Percentiles rank a stretch among this genome's conserved stretches.
Evolutionary conservation across 2,888 invertebrate genomes (phyloP).

Genomic region (Incurvaria masculella): DNA sequence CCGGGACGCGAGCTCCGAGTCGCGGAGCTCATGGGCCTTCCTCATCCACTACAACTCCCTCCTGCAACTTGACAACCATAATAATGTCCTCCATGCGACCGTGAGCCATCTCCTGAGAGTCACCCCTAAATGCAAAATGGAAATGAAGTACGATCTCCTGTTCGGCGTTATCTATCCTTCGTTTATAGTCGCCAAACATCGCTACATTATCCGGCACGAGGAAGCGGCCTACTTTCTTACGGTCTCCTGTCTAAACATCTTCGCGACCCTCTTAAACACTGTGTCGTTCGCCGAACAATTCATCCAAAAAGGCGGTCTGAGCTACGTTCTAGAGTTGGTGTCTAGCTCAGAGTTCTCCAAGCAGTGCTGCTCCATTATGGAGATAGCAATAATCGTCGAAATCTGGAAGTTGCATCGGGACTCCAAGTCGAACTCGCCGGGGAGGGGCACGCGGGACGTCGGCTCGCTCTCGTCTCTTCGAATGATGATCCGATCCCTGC

Average conservation of each 20-base stretch:
- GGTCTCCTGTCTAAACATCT: constrained; percentile 58
- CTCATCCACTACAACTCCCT: constrained; percentile 56
- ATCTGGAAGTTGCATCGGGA: constrained; percentile 47
- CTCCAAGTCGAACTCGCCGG: constrained; percentile 24
- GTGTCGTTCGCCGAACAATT: constrained; percentile 57
- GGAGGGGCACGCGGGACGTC: constrained; percentile 33
- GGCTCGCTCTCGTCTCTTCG: constrained; percentile 38
- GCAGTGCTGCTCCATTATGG: constrained; percentile 58
- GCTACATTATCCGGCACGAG: constrained; percentile 41
- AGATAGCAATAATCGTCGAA: constrained; percentile 59
- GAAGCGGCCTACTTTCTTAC: constrained; percentile 56
- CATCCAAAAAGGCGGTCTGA: constrained; percentile 53
- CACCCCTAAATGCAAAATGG: constrained; percentile 50
- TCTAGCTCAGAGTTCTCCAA: constrained; percentile 53
- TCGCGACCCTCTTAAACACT: constrained; percentile 54
- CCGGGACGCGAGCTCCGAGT: constrained; percentile 30
- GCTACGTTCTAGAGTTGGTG: constrained; percentile 53
- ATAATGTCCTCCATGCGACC: constrained; percentile 50
- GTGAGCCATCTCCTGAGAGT: constrained; percentile 58
- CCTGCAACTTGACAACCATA: constrained; percentile 51
- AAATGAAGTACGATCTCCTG: constrained; percentile 56
- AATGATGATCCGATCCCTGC: constrained; percentile 41
- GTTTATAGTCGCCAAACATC: constrained; percentile 52
- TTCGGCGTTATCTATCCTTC: constrained; percentile 60
- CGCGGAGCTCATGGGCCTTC: constrained; percentile 52